phyloP scores from a whole-genome alignment of 2,113 vertebrate genomes.

The Clinocottus analis region DNA sequence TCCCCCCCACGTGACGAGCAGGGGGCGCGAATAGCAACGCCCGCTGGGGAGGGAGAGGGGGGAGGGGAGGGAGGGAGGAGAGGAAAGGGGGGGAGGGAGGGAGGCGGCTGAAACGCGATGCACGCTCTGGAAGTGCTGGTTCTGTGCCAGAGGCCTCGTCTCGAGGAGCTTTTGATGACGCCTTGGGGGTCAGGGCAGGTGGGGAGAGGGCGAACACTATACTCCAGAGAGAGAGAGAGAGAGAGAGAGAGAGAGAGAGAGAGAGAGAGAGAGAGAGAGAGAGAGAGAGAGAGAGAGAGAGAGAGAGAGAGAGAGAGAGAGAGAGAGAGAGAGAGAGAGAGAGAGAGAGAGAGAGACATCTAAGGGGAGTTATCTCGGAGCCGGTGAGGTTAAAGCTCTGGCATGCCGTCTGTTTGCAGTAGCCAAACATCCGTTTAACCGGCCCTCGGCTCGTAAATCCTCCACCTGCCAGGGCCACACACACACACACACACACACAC shows the following conservation, averaged over 20 bases:
- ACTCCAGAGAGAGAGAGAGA: neutral
- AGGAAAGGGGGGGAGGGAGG: slow-evolving; percentile 11
- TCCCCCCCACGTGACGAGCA: slow-evolving; percentile 61
- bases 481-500: too few relatives aligned
- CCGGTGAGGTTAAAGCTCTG: slow-evolving; percentile 38
- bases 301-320: slow-evolving; percentile 1
- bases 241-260: slow-evolving; percentile 21
- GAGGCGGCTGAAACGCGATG: slow-evolving; percentile 58
- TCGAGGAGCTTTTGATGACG: slow-evolving; percentile 39
- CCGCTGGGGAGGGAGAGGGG: neutral
- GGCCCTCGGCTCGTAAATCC: slow-evolving; percentile 45
- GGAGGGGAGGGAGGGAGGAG: neutral
- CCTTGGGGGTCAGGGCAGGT: slow-evolving; percentile 25
- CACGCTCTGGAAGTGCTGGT: slow-evolving; percentile 39
- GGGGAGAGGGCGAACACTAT: slow-evolving; percentile 27
- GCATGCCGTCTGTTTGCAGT: slow-evolving; percentile 53
- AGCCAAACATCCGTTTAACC: slow-evolving; percentile 47
- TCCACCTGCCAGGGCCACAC: slow-evolving; percentile 6
- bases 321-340: neutral
- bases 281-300: slow-evolving; percentile 15
- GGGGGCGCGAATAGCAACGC: slow-evolving; percentile 50
- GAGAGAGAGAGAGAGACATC: slow-evolving; percentile 15
- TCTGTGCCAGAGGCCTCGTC: slow-evolving; percentile 49
- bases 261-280: neutral
- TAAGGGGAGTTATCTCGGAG: slow-evolving; percentile 21